Base-by-base conservation (phyloP, 2,113 vertebrate species). In the Ranitomeya imitator region DNA sequence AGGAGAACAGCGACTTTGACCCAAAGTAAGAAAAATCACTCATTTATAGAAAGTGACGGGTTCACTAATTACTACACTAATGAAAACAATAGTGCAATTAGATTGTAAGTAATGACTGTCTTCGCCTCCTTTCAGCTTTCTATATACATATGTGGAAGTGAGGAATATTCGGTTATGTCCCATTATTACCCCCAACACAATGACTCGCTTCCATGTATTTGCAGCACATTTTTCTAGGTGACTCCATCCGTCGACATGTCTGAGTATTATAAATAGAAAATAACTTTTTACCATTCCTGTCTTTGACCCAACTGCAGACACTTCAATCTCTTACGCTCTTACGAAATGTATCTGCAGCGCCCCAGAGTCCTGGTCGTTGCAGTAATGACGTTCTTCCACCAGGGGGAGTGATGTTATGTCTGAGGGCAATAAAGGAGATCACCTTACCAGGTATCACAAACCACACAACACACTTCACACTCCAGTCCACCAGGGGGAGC, bases 181-280 rank as follows among this genome's bases (percentile, higher is more conserved):
- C 71, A 74, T 76, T 52, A 52, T 76, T 76, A 76, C 10, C 45
- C 21, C 31, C 26, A 31, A 18, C 71, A 74, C 6, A 18, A 74
- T 74, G 1, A 37, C 37, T 51, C 37, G 45, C 11, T 51, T 76
- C 73, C 16, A 8, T 74, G 13, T 4, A 31, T 37, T 73, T 37
- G 69, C 69, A 15, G 31, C 37, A 74, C 73, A 21, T 76, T 51
- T 76, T 74, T 52, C 73, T 76, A 19, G 73, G 73, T 76, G 73
- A 76, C 73, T 76, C 5, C 37, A 76, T 76, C 73, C 7, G 73
- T 76, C 73, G 45, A 45, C n/a, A 23, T 74, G 31, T 14, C 71
- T 76, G 73, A 52, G 45, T 76, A 19, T 76, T 76, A 76, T 52
- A 19, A 76, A 76, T 76, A 76, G 73, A 51, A 76, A 51, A 76